These are phyloP conservation scores for Eueides isabella DNA, from an alignment of 1,140 invertebrate genomes.

Conservation along the genomic window DNA sequence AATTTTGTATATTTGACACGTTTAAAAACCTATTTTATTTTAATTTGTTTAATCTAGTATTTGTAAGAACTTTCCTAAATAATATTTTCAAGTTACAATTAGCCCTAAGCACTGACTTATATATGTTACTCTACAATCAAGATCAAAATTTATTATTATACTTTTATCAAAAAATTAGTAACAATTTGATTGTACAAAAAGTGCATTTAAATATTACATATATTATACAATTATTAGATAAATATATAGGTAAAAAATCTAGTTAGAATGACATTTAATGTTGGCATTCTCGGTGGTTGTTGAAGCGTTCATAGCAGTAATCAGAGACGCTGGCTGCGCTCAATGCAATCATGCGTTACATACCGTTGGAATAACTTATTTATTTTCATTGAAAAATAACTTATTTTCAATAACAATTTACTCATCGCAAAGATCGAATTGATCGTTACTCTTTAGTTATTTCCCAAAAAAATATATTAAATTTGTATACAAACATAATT, in stretches of 20 bases:
- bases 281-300: constrained; percentile 26
- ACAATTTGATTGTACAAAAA: neutral
- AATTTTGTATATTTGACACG: too few relatives aligned
- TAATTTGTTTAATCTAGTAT: too few relatives aligned
- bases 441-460: neutral
- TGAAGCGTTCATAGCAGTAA: constrained; percentile 28
- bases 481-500: neutral
- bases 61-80: too few relatives aligned
- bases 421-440: neutral
- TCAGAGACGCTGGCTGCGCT: constrained; percentile 31
- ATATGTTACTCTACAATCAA: too few relatives aligned
- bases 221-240: too few relatives aligned
- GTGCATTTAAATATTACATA: constrained; percentile 3
- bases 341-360: constrained; percentile 31
- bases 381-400: constrained; percentile 2
- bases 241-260: constrained; percentile 17
- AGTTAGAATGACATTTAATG: constrained; percentile 24
- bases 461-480: too few relatives aligned
- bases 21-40: too few relatives aligned
- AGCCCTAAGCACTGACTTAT: too few relatives aligned
- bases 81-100: too few relatives aligned
- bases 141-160: too few relatives aligned
- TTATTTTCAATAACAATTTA: neutral
- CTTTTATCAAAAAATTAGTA: neutral
- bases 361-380: constrained; percentile 24